These are phyloP conservation scores for Pseudorasbora parva DNA, from an alignment of 2,113 vertebrate species.

Conservation along the genomic window DNA sequence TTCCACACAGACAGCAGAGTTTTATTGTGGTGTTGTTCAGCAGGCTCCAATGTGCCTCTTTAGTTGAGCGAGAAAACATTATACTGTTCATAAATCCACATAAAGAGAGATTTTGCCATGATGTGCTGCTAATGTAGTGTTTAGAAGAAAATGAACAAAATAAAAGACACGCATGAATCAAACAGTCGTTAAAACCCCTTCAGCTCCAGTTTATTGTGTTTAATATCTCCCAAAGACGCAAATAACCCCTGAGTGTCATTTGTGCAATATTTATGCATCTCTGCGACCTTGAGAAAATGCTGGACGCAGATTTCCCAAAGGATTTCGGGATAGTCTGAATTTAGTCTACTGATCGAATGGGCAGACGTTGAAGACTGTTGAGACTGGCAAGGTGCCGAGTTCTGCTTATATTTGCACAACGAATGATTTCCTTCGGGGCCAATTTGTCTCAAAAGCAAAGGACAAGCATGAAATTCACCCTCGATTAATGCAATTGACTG, in stretches of 20 bases:
- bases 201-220: background rate
- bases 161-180: background rate
- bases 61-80: background rate
- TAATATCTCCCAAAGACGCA: constrained; percentile 10
- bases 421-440: constrained; percentile 44
- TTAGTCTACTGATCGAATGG: constrained; percentile 47
- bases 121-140: background rate
- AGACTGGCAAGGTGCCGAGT: constrained; percentile 50
- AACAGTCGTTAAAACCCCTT: background rate
- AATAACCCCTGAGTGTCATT: constrained; percentile 50
- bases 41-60: background rate
- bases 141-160: background rate
- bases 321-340: constrained; percentile 44
- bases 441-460: constrained; percentile 44
- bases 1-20: background rate
- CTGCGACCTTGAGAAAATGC: constrained; percentile 57
- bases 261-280: constrained; percentile 46
- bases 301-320: constrained; percentile 53
- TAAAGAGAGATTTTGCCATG: background rate
- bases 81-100: background rate
- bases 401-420: constrained; percentile 40
- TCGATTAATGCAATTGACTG: constrained; percentile 8
- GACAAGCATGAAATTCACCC: constrained; percentile 41
- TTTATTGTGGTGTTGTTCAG: background rate
- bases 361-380: constrained; percentile 51